phyloP scores from a whole-genome alignment of 2,113 vertebrate genomes.

The Ochotona curzoniae region DNA sequence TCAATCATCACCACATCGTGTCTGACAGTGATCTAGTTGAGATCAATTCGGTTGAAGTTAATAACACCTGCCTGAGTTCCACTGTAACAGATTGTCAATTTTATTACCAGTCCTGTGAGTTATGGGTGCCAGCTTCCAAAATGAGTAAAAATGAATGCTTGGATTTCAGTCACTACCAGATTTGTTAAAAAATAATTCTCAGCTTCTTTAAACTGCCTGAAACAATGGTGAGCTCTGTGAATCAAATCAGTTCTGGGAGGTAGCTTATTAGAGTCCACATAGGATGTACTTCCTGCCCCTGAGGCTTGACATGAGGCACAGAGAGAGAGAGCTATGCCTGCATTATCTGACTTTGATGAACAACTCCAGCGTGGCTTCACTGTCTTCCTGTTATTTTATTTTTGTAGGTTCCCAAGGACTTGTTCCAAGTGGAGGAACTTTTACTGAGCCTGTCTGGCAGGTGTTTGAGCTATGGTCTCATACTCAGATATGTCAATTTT shows the following conservation, averaged over 20 bases:
- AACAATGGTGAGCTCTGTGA: neutral
- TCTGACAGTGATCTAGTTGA: constrained; percentile 64
- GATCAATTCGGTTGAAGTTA: constrained; percentile 72
- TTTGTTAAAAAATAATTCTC: constrained; percentile 62
- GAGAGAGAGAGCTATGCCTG: neutral
- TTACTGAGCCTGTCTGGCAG: neutral
- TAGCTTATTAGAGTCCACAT: neutral
- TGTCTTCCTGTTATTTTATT: constrained; percentile 36
- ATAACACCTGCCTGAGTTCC: constrained; percentile 47
- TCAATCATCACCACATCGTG: constrained; percentile 64
- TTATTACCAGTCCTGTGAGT: constrained; percentile 41
- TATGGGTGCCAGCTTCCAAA: constrained; percentile 48
- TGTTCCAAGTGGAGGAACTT: neutral
- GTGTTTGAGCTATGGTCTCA: neutral
- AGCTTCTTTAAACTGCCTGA: constrained; percentile 18
- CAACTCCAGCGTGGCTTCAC: neutral
- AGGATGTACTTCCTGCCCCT: neutral
- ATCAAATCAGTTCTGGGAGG: neutral
- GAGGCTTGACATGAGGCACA: neutral
- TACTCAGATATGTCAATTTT: neutral
- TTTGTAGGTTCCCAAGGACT: neutral
- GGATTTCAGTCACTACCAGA: constrained; percentile 53
- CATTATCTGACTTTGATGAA: constrained; percentile 24
- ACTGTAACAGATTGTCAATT: constrained; percentile 37
- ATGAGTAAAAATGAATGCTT: constrained; percentile 52